These are phyloP conservation scores for Coreoperca whiteheadi DNA, from an alignment of 2,113 vertebrate genomes.

Conservation along the genomic window DNA sequence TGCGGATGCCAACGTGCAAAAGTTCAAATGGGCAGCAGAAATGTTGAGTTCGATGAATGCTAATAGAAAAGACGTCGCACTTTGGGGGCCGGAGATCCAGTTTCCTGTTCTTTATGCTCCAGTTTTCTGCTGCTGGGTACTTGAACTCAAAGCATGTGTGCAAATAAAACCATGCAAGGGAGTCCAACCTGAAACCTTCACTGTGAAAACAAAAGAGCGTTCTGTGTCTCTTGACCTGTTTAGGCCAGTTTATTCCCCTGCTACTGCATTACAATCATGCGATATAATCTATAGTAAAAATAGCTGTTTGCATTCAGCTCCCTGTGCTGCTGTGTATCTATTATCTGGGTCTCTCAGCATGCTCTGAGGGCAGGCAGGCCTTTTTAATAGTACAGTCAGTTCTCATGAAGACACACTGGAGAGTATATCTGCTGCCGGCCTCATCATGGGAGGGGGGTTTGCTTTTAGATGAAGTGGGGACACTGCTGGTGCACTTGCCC, in stretches of 20 bases:
- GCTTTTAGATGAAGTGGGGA: slow-evolving; percentile 55
- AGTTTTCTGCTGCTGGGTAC: not conserved
- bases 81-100: not conserved
- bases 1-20: slow-evolving; percentile 33
- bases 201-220: slow-evolving; percentile 28
- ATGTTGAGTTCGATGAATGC: slow-evolving; percentile 22
- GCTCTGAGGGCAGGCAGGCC: slow-evolving; percentile 29
- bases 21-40: slow-evolving; percentile 36
- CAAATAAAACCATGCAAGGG: not conserved
- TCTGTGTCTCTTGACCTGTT: slow-evolving; percentile 48
- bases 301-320: slow-evolving; percentile 39
- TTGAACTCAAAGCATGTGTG: not conserved
- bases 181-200: slow-evolving; percentile 15
- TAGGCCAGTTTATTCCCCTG: slow-evolving; percentile 19
- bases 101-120: not conserved
- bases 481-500: slow-evolving; percentile 35
- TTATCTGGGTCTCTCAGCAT: slow-evolving; percentile 57
- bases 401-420: slow-evolving; percentile 61
- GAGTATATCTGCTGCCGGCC: slow-evolving; percentile 58
- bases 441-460: slow-evolving; percentile 47
- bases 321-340: slow-evolving; percentile 24
- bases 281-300: slow-evolving; percentile 62
- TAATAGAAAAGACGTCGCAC: not conserved
- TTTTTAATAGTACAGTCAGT: slow-evolving; percentile 71
- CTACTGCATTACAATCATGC: slow-evolving; percentile 40